Evolutionary conservation across 2,113 vertebrate genomes (phyloP), one percentile per base, ranked within the genome.

Genomic region (Excalfactoria chinensis): DNA sequence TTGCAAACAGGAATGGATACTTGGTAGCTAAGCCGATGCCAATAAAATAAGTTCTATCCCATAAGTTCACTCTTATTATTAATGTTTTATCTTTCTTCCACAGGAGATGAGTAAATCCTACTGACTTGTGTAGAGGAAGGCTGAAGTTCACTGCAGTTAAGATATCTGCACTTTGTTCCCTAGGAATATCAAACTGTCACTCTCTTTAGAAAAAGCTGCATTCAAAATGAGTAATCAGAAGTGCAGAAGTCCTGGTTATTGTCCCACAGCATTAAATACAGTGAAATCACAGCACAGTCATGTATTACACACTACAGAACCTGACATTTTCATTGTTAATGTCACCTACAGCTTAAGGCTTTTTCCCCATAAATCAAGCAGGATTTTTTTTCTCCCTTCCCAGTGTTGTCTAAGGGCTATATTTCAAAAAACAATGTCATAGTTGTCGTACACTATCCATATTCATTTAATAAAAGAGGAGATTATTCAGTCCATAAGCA

Each of bases 291-390:
- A 92, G 83, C 85, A 83, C 30, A 67, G 79, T 59, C 93, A 80
- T 78, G 92, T 87, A 93, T 93, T 85, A 90, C 75, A 90, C 51
- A 83, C 89, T 46, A 66, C 80, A 86, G 74, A 93, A 56, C 32
- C 49, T 95, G 96, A 95, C 87, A 95, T 95, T 94, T 95, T 96
- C 94, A 94, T 92, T 94, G 91, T 89, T 94, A 93, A 93, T 93
- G 92, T 95, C 83, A 95, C 74, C 93, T 89, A 95, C 51, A 93
- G 89, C 89, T 78, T 92, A 69, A 95, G 63, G 93, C 56, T 59
- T 77, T 93, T 86, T 23, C 51, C 66, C 34, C 35, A 78, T 90
- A 95, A 95, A 97, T 94, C 91, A 94, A 68, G 43, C 28, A 59
- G 15, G 46, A 35, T 32, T 60, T 20, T 44, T 81, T 81, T 49